phyloP scores from a whole-genome alignment of 1,140 invertebrate genomes.

The Aphelinus atriplicis region DNA sequence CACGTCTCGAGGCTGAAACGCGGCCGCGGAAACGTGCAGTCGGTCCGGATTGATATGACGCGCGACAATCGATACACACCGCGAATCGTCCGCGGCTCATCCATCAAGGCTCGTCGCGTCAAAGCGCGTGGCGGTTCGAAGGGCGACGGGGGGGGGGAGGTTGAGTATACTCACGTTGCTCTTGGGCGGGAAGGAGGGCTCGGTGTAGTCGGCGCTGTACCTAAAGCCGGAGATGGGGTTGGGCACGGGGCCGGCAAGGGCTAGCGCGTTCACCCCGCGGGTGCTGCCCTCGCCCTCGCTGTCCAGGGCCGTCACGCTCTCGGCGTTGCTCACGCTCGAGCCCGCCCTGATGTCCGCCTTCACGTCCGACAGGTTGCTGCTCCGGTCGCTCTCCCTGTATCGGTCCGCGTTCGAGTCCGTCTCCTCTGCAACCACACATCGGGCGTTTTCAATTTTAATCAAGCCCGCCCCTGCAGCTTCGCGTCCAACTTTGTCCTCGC shows the following conservation, averaged over 20 bases:
- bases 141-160: conserved; percentile 41
- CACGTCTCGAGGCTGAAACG: too few species aligned
- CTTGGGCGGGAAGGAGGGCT: conserved; percentile 82
- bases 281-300: conserved; percentile 66
- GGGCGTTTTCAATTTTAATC: background rate
- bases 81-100: too few species aligned
- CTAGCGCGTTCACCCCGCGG: conserved; percentile 72
- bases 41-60: too few species aligned
- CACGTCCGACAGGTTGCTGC: conserved; percentile 89
- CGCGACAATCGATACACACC: too few species aligned
- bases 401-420: conserved; percentile 79
- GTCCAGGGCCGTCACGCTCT: conserved; percentile 71
- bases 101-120: too few species aligned
- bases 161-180: conserved; percentile 57
- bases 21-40: too few species aligned
- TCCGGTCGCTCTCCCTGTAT: conserved; percentile 86
- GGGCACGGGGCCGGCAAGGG: conserved; percentile 80
- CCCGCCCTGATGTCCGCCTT: conserved; percentile 88
- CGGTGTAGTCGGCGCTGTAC: conserved; percentile 89
- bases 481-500: too few species aligned
- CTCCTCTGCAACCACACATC: conserved; percentile 55
- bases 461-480: too few species aligned
- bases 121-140: conserved; percentile 15
- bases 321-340: conserved; percentile 79
- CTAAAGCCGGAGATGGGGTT: conserved; percentile 75